These are phyloP conservation scores for Rhizomys pruinosus DNA, from an alignment of 2,113 vertebrate species.

Conservation along the genomic window DNA sequence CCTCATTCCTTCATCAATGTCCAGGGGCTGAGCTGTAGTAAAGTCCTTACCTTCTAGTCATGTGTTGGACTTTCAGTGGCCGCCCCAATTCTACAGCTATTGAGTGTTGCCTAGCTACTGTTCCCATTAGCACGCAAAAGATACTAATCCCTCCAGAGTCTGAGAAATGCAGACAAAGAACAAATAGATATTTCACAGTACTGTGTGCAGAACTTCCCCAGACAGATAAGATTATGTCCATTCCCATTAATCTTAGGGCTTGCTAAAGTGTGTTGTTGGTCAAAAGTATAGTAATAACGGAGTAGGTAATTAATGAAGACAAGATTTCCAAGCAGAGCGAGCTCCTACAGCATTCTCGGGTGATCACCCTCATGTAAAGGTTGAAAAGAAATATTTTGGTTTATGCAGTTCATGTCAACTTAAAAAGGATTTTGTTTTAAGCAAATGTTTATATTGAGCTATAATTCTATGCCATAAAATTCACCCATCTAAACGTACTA, in stretches of 20 bases:
- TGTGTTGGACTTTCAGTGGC: neutral
- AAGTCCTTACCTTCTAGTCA: neutral
- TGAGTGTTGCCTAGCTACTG: neutral
- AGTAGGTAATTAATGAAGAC: neutral
- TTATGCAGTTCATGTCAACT: neutral
- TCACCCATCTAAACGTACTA: neutral
- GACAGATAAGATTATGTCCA: neutral
- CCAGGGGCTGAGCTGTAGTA: neutral
- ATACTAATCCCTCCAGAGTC: neutral
- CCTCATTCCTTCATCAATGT: neutral
- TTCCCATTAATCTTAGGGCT: neutral
- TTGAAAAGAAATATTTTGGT: constrained; percentile 12
- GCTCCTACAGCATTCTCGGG: neutral
- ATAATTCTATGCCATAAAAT: constrained; percentile 31
- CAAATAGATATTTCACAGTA: neutral
- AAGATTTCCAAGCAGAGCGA: neutral
- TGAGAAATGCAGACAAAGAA: neutral
- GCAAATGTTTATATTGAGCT: neutral
- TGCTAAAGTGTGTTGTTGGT: neutral
- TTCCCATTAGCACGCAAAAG: neutral
- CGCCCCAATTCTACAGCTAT: neutral
- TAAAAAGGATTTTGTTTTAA: constrained; percentile 45
- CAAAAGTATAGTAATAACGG: neutral
- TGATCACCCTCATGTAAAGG: neutral
- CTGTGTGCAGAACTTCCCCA: neutral